Percentiles rank a stretch among this genome's conserved stretches.
These are phyloP conservation scores for Dinocampus coccinellae DNA, from an alignment of 2,888 invertebrate genomes.

Conservation along the genomic window DNA sequence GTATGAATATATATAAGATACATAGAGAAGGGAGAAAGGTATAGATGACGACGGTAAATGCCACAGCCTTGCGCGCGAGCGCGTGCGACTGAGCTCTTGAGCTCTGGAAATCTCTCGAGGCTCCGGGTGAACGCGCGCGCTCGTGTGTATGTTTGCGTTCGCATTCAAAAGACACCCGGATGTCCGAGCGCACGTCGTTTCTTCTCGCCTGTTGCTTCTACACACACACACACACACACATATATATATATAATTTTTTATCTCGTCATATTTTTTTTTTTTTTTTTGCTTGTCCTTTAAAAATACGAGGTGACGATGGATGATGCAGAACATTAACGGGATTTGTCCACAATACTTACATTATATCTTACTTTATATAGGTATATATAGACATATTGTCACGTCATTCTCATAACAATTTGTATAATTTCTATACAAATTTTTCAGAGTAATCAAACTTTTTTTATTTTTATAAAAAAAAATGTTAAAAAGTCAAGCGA, in stretches of 20 bases:
- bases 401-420: neutral
- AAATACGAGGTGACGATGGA: slow-evolving; percentile 23
- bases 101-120: slow-evolving; percentile 41
- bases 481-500: slow-evolving; percentile 2
- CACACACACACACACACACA: too few species aligned
- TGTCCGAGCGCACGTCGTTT: slow-evolving; percentile 53
- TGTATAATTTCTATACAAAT: neutral
- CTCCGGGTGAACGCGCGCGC: slow-evolving; percentile 28
- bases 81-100: slow-evolving; percentile 30
- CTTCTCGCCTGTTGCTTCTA: slow-evolving; percentile 5
- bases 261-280: slow-evolving; percentile 5
- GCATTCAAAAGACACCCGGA: slow-evolving; percentile 52
- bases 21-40: slow-evolving; percentile 35
- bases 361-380: neutral
- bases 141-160: slow-evolving; percentile 28
- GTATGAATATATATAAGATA: neutral
- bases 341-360: neutral
- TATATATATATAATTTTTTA: too few species aligned
- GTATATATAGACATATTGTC: slow-evolving; percentile 2
- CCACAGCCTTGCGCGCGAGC: slow-evolving; percentile 39
- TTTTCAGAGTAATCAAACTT: neutral
- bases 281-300: neutral
- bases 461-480: neutral
- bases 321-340: slow-evolving; percentile 29
- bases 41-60: slow-evolving; percentile 49